Base-by-base conservation (phyloP, 2,113 vertebrate genomes). In the Lophochroa leadbeateri region DNA sequence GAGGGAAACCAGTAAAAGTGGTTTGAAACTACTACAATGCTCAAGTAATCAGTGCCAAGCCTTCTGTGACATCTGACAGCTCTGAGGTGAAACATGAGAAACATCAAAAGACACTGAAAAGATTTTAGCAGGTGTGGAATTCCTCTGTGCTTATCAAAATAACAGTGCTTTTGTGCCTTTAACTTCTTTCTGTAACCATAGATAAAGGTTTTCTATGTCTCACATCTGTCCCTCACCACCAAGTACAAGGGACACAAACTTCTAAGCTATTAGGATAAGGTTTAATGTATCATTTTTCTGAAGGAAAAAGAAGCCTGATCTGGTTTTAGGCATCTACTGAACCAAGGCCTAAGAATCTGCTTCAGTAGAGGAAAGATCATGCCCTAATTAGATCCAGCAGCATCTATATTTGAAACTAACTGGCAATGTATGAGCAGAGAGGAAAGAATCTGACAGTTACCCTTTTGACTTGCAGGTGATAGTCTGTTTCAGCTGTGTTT, bases 391-490 rank as follows among this genome's bases (percentile, higher is more conserved):
- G 78, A 15, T 6, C 16, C 55, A 75, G 69, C 80, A 64, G 31
- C 25, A 78, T 78, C 91, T 94, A 21, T 93, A 85, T 84, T 80
- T 96, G 86, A 94, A 92, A 75, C 67, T 33, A 68, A 7, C 10
- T 33, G 46, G 35, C 67, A 71, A 6, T 0, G 25, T 24, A 29
- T 58, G 77, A 88, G 88, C 69, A 76, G 6, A 0, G 69, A 47
- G 67, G 46, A 60, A 92, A 67, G 87, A 92, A 94, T 86, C 76
- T 96, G 88, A 46, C 90, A 96, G 90, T 16, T 94, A 81, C 77
- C 75, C 83, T 95, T 75, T 35, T 94, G 85, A 97, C 83, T 74
- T 49, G 55, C 49, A 96, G 91, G 86, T 81, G 94, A 64, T 43
- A 92, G 94, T 69, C 94, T 61, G 33, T 6, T 60, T 68, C 94